Conservation (phyloP, 1,140 invertebrate species). For the Pachypeltis micranthus region DNA sequence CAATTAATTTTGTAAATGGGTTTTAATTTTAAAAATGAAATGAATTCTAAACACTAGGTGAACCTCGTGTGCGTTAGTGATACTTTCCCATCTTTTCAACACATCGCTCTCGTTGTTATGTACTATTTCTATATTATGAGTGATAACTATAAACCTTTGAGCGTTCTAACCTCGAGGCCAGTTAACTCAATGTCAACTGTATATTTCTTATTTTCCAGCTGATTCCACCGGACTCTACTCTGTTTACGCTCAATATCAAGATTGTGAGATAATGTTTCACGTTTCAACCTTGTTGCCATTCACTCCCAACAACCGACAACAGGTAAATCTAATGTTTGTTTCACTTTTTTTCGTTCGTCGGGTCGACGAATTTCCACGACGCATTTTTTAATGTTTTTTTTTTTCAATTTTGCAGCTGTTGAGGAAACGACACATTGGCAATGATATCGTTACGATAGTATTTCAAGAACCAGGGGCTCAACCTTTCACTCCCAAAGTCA, state of each 20-base stretch:
- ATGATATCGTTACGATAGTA: conserved; percentile 92
- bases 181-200: conserved; percentile 7
- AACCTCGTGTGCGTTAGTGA: too few relatives aligned
- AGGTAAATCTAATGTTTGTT: conserved; percentile 36
- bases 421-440: conserved; percentile 83
- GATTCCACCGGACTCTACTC: conserved; percentile 81
- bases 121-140: too few relatives aligned
- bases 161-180: too few relatives aligned
- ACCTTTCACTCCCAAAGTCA: conserved; percentile 84
- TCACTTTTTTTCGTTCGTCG: not conserved
- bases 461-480: conserved; percentile 92
- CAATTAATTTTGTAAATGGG: too few relatives aligned
- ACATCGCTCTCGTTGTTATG: too few relatives aligned
- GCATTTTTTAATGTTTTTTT: conserved; percentile 16
- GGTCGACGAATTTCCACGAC: not conserved
- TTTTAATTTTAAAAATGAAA: too few relatives aligned
- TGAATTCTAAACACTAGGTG: too few relatives aligned
- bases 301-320: conserved; percentile 82
- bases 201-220: conserved; percentile 40
- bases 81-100: too few relatives aligned
- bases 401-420: conserved; percentile 55
- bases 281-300: conserved; percentile 88
- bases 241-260: conserved; percentile 70
- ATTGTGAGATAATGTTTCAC: conserved; percentile 87
- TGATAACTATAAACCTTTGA: too few relatives aligned